A percentile compares a stretch with the other conserved stretches of the same genome.
Evolutionary conservation across 2,888 invertebrate genomes (phyloP).

Genomic region (Stenodema calcarata): DNA sequence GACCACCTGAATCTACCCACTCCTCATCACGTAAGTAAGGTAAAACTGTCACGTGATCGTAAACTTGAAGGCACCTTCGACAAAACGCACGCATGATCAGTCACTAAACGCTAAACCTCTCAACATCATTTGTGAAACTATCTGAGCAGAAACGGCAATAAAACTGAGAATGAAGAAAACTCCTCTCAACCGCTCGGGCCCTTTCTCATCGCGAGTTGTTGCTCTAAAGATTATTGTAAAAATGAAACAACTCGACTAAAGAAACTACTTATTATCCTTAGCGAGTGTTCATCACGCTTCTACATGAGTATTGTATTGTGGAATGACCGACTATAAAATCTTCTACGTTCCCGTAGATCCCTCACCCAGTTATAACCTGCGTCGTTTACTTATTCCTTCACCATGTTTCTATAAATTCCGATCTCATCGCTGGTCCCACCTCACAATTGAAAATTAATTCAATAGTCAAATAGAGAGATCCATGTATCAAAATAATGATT

Average conservation of each 20-base stretch:
- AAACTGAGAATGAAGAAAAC: background rate
- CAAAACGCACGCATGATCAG: background rate
- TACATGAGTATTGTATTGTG: no score
- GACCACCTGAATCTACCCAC: constrained; percentile 57
- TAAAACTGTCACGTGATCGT: background rate
- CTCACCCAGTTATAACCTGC: no score
- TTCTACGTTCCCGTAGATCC: no score
- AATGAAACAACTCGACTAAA: no score
- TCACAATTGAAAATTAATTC: no score
- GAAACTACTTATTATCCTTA: background rate
- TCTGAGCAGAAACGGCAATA: background rate
- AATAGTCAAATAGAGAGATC: no score
- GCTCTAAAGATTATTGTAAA: background rate
- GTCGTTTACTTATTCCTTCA: no score
- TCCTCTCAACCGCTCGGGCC: background rate
- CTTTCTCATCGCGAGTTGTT: background rate
- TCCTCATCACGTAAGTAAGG: constrained; percentile 57
- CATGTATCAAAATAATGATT: no score
- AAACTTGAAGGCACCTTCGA: background rate
- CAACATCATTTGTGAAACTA: background rate
- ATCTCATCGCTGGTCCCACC: no score
- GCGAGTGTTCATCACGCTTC: background rate
- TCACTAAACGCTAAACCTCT: background rate
- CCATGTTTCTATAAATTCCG: no score
- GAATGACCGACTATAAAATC: no score